Conservation (phyloP, 2,113 vertebrate species). For the Dissostichus mawsoni region DNA sequence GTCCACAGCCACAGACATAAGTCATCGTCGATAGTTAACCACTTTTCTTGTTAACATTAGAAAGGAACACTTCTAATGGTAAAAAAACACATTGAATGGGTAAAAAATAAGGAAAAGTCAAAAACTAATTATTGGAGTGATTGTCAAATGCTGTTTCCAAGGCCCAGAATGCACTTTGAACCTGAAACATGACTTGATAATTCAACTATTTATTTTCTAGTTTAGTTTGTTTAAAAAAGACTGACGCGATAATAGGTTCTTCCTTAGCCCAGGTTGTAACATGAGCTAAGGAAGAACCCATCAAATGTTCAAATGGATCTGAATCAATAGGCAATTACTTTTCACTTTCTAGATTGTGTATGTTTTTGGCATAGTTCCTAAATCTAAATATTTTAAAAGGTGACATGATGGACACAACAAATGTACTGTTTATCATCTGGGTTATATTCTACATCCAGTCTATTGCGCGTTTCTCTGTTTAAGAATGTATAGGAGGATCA, state of each 20-base stretch:
- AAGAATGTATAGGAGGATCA: neutral
- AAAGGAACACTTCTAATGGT: neutral
- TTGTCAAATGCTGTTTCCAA: neutral
- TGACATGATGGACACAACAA: neutral
- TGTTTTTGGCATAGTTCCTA: neutral
- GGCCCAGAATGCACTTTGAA: neutral
- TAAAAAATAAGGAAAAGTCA: too few relatives aligned
- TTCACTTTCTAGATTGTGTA: too few relatives aligned
- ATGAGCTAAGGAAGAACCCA: too few relatives aligned
- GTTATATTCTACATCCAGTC: neutral
- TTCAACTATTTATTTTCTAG: neutral
- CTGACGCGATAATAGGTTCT: too few relatives aligned
- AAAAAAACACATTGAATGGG: neutral
- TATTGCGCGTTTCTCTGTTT: neutral
- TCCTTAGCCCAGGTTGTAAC: too few relatives aligned
- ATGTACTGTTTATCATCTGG: neutral
- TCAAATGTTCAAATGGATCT: too few relatives aligned
- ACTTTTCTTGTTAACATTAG: neutral
- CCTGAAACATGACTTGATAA: neutral
- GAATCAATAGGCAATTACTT: too few relatives aligned
- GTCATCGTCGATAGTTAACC: slow-evolving; percentile 6
- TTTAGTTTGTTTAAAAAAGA: too few relatives aligned
- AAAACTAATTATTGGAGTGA: too few relatives aligned
- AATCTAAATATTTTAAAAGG: neutral
- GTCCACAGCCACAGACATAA: neutral